phyloP scores from a whole-genome alignment of 2,797 vertebrate species.

The Oryzias sinensis region DNA sequence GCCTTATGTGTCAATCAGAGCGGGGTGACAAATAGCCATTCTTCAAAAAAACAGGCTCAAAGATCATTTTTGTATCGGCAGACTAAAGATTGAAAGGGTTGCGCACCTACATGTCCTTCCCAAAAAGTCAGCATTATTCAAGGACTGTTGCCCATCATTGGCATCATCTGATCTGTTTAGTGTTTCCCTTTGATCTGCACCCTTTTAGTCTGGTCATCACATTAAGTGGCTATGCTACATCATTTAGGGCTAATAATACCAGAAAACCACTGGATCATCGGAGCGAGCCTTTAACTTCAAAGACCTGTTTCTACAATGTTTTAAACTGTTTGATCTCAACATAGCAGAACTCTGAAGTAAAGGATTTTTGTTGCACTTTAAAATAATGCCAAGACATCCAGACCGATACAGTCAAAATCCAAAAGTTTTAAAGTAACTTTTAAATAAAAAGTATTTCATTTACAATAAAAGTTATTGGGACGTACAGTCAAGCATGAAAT shows the following conservation, averaged over 20 bases:
- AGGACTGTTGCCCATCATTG: slow-evolving; percentile 22
- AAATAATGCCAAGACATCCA: neutral
- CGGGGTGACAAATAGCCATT: slow-evolving; percentile 54
- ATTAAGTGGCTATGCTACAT: slow-evolving; percentile 21
- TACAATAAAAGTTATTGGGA: slow-evolving; percentile 7
- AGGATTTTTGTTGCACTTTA: slow-evolving; percentile 1
- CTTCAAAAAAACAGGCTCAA: slow-evolving; percentile 40
- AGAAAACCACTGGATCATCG: slow-evolving; percentile 17
- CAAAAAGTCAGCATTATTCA: slow-evolving; percentile 24
- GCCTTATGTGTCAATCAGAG: slow-evolving; percentile 48
- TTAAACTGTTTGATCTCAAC: slow-evolving; percentile 22
- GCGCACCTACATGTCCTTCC: slow-evolving; percentile 2
- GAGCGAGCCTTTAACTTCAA: slow-evolving; percentile 24
- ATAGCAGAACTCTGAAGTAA: neutral
- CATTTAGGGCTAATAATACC: slow-evolving; percentile 21
- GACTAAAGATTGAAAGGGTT: slow-evolving; percentile 30
- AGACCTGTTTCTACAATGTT: slow-evolving; percentile 7
- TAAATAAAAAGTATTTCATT: neutral
- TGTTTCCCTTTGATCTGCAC: slow-evolving; percentile 38
- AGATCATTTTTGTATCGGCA: slow-evolving; percentile 35
- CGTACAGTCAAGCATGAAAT: slow-evolving; percentile 29
- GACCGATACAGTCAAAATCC: slow-evolving; percentile 5
- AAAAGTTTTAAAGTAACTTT: neutral
- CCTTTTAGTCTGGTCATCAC: slow-evolving; percentile 18
- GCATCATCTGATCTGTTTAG: slow-evolving; percentile 12